phyloP scores from a whole-genome alignment of 2,113 vertebrate genomes.

The Oreochromis tanganicae region DNA sequence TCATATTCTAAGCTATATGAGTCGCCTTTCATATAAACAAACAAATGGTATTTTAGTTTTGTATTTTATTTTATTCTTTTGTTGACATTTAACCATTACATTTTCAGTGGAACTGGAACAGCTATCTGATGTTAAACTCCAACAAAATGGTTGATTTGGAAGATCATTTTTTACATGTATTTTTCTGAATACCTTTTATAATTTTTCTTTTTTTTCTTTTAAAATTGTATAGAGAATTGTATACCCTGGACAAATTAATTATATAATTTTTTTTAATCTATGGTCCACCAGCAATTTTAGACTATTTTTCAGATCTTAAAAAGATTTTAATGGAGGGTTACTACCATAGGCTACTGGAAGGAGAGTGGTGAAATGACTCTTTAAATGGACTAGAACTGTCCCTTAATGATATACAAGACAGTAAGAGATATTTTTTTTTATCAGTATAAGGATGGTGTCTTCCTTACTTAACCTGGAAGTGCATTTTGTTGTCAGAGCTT shows the following conservation, averaged over 20 bases:
- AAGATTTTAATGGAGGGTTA: not conserved
- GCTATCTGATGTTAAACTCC: no score
- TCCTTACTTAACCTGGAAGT: not conserved
- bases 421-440: not conserved
- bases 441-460: not conserved
- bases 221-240: no score
- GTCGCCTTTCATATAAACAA: no score
- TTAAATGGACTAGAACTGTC: not conserved
- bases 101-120: not conserved
- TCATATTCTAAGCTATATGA: not conserved
- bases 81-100: not conserved
- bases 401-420: not conserved
- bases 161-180: no score
- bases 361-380: not conserved
- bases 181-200: no score
- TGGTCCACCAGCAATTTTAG: no score
- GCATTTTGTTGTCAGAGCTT: not conserved
- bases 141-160: no score
- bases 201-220: no score
- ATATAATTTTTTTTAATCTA: no score
- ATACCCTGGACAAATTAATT: no score
- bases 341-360: fast-evolving
- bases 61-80: not conserved
- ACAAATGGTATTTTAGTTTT: no score
- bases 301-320: no score